A percentile compares a stretch with the other conserved stretches of the same genome.
Conservation (phyloP, 2,888 invertebrate species). For the Ectemnius cavifrons region DNA sequence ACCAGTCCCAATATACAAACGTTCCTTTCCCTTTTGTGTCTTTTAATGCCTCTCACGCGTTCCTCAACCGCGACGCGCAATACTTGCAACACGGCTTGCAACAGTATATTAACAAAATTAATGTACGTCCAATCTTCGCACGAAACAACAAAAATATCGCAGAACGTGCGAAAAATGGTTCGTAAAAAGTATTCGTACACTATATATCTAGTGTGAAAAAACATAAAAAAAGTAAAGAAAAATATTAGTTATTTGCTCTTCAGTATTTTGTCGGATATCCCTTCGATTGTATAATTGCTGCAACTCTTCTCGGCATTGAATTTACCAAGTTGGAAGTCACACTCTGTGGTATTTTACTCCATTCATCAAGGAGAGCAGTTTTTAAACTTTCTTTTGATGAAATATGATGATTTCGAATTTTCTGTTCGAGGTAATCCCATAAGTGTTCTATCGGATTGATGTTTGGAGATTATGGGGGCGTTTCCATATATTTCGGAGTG, state of each 20-base stretch:
- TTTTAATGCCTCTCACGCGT: no score
- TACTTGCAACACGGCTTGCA: no score
- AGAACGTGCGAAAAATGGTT: no score
- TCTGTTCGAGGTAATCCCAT: conserved; percentile 1
- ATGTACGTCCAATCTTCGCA: no score
- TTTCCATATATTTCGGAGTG: conserved; percentile 17
- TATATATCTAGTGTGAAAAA: no score
- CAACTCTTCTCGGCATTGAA: conserved; percentile 7
- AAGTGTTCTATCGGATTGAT: conserved; percentile 8
- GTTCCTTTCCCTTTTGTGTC: no score
- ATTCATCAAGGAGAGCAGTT: conserved; percentile 1
- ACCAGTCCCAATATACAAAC: no score
- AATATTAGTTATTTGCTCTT: not conserved
- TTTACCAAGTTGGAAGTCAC: conserved; percentile 6
- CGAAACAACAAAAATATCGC: no score
- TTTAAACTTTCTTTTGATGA: conserved; percentile 6
- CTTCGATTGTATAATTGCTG: conserved; percentile 2
- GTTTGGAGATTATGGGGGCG: conserved; percentile 16
- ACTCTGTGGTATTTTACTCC: not conserved
- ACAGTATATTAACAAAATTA: no score
- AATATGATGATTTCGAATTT: conserved; percentile 5
- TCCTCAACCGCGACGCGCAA: no score
- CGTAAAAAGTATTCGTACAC: no score
- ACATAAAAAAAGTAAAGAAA: not conserved
- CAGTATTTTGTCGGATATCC: conserved; percentile 7